Evolutionary conservation across 2,888 invertebrate species (phyloP), one percentile per base, ranked within the genome.

Genomic region (Tetanocera ferruginea): DNA sequence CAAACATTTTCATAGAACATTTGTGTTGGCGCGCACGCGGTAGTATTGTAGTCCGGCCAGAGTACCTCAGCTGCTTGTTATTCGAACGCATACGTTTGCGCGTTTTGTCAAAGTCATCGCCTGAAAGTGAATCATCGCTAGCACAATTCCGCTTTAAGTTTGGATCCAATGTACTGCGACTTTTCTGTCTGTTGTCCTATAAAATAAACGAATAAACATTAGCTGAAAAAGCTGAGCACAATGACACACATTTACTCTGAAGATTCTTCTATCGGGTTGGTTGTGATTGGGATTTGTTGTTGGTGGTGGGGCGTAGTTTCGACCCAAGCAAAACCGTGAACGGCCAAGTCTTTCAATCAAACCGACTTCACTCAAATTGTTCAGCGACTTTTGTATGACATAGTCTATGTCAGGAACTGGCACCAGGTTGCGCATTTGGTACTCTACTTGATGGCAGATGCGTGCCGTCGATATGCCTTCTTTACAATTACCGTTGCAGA

Each of bases 391-490:
- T 9, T 79, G 71, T 23, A 86, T 80, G 2, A 17, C 73, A 1
- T 69, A 75, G 3, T 82, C 81, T 8, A 86, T 52, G 25, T 82
- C 74, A 0, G 49, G 8, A 14, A 85, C 82, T 0, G 86, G 86
- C 51, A 82, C 82, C 25, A 78, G 14, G 77, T 84, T 83, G 8
- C 82, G 80, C 83, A 86, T 82, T 71, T 83, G 82, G 78, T 80
- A 78, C 55, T 80, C 79, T 1, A 85, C 85, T 51, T 80, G 78
- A 14, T 78, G 11, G 4, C 79, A 19, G 64, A 85, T 83, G 17
- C 78, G 75, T 5, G 60, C 6, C 5, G 31, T 69, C 2, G 76
- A 3, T 5, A 83, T 80, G 62, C 74, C 74, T 8, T 78, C 57
- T 8, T 75, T 19, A 2, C 73, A 5, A n/a, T 82, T 73, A 1